Percentiles rank a stretch among this genome's conserved stretches.
Conservation (phyloP, 2,888 invertebrate genomes). For the Elysia crispata region DNA sequence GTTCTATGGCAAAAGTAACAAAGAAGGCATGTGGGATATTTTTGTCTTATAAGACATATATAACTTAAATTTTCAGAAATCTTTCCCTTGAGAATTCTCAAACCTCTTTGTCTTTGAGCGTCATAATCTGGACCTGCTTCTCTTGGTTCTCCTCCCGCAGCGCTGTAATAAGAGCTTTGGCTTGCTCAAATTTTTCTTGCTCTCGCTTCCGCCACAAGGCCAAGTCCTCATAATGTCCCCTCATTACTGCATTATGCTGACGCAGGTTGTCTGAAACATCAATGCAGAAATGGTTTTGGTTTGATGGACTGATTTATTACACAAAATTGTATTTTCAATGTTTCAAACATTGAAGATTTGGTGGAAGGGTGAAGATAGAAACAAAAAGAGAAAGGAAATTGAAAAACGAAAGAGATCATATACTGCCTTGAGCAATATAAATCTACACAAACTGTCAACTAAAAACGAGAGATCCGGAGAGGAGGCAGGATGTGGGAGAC, state of each 20-base stretch:
- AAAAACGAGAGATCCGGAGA: no score
- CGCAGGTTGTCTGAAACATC: constrained; percentile 62
- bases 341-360: no score
- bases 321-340: not conserved
- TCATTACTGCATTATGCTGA: constrained; percentile 67
- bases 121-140: constrained; percentile 53
- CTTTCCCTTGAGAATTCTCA: not conserved
- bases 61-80: not conserved
- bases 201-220: constrained; percentile 67
- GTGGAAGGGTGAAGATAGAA: no score
- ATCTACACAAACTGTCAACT: no score
- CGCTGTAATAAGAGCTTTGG: constrained; percentile 56
- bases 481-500: no score
- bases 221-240: constrained; percentile 65
- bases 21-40: not conserved
- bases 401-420: not conserved
- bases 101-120: constrained; percentile 42
- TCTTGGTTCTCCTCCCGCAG: constrained; percentile 62
- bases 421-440: no score
- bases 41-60: not conserved
- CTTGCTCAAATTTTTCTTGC: constrained; percentile 65
- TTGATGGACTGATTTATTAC: not conserved
- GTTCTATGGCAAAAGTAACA: not conserved
- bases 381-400: not conserved
- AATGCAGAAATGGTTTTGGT: not conserved